Base-by-base conservation (phyloP, 2,888 invertebrate species). In the Euproctis similis region DNA sequence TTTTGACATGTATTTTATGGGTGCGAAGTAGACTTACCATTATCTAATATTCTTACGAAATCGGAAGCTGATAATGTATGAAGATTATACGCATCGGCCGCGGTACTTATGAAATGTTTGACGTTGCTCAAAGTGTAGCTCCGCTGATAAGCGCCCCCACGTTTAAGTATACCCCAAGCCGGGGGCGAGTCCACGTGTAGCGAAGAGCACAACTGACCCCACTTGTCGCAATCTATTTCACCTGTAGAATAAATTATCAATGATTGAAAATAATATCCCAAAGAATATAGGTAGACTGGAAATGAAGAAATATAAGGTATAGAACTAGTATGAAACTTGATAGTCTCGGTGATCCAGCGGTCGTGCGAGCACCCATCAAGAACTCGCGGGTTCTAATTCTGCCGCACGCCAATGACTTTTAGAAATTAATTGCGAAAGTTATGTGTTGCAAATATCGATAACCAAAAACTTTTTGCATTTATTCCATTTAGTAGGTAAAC, bases 91-190 rank as follows among this genome's bases (percentile, higher is more conserved):
- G 73, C 63, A 1, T 24, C 24, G 0, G 53, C 41, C 1, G 74
- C 71, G 0, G 49, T 30, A 1, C 12, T 35, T 24, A 68, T 45
- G 37, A 61, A 64, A 13, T 39, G 17, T 2, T 29, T 23, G 73
- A 86, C 1, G 82, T 86, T 26, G 78, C 51, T 14, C 71, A 78
- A 37, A 65, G 75, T 26, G 75, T 74, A 59, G 68, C 88, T 34
- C 8, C 91, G 75, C 58, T 95, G 94, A 67, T 92, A 91, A 0
- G 89, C 91, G 2, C 94, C 93, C 11, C 90, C 90, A 1, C 76
- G 70, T 62, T 94, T 94, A 42, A 95, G 78, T 4, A 93, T 82
- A 8, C 88, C 90, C 87, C 93, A 93, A 8, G 88, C 84, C 0
- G 94, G 93, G 46, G 87, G 78, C 3, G 76, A 64, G 3, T 80